phyloP scores from a whole-genome alignment of 2,797 vertebrate genomes.

The Limosa lapponica region DNA sequence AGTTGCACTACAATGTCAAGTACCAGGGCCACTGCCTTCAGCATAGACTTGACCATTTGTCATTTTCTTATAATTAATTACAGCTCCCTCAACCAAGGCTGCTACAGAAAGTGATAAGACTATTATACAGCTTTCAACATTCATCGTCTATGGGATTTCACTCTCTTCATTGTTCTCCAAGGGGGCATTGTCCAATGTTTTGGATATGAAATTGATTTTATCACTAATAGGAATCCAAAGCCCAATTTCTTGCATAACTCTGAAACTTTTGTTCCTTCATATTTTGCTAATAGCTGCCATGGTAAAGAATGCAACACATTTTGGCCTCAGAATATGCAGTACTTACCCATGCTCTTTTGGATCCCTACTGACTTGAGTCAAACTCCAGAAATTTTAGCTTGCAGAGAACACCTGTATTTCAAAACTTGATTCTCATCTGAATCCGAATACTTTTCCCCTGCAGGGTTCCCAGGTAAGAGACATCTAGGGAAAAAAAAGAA shows the following conservation, averaged over 20 bases:
- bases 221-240: neutral
- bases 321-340: neutral
- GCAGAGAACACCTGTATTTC: neutral
- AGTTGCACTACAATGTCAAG: conserved; percentile 38
- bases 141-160: neutral
- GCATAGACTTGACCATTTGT: conserved; percentile 56
- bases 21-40: conserved; percentile 16
- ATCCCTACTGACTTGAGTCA: neutral
- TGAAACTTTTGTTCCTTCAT: neutral
- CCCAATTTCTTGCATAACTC: neutral
- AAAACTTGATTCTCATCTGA: neutral
- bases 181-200: neutral
- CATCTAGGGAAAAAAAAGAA: neutral
- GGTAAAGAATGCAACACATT: neutral
- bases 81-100: conserved; percentile 27
- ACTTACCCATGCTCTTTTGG: neutral
- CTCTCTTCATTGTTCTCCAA: neutral
- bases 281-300: neutral
- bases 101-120: conserved; percentile 36
- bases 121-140: conserved; percentile 25
- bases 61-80: conserved; percentile 69
- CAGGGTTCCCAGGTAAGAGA: neutral
- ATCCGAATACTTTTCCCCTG: neutral
- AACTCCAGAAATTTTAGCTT: neutral
- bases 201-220: conserved; percentile 1